phyloP scores from a whole-genome alignment of 35 echinoderm and acorn worm genomes.

The Lytechinus variegatus region DNA sequence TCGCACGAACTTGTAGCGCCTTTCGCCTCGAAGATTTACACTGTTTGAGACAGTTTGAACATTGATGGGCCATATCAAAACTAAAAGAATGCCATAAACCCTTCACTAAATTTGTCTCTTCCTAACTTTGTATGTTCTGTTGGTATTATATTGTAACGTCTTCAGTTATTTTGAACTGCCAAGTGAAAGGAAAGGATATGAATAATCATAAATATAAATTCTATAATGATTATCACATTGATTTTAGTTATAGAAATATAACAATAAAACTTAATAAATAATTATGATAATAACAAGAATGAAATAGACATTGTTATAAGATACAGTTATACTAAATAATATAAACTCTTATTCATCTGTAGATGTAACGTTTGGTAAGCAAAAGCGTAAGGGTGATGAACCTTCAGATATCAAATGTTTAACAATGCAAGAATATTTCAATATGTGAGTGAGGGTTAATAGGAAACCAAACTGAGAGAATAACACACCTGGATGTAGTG shows the following conservation, averaged over 20 bases:
- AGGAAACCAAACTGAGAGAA: background rate
- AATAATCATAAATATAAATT: too few species aligned
- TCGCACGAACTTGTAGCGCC: slow-evolving; percentile 8
- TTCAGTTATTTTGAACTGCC: too few species aligned
- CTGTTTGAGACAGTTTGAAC: background rate
- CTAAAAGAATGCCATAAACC: background rate
- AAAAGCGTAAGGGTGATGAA: background rate
- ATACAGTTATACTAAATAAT: too few species aligned
- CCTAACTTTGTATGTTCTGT: too few species aligned
- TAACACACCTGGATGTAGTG: background rate
- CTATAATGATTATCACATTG: too few species aligned
- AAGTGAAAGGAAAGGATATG: too few species aligned
- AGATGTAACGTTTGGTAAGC: background rate
- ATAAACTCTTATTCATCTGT: too few species aligned
- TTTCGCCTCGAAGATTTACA: background rate
- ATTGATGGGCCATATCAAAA: slow-evolving; percentile 15
- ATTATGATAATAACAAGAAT: too few species aligned
- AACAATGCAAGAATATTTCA: background rate
- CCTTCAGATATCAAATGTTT: background rate
- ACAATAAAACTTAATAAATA: too few species aligned
- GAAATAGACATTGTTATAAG: too few species aligned
- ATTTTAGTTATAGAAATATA: too few species aligned
- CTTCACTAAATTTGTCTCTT: background rate
- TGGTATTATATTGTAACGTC: too few species aligned
- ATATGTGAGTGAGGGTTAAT: background rate